Evolutionary conservation across 2,113 vertebrate genomes (phyloP), one percentile per base, ranked within the genome.

Genomic region (Serinus canaria): DNA sequence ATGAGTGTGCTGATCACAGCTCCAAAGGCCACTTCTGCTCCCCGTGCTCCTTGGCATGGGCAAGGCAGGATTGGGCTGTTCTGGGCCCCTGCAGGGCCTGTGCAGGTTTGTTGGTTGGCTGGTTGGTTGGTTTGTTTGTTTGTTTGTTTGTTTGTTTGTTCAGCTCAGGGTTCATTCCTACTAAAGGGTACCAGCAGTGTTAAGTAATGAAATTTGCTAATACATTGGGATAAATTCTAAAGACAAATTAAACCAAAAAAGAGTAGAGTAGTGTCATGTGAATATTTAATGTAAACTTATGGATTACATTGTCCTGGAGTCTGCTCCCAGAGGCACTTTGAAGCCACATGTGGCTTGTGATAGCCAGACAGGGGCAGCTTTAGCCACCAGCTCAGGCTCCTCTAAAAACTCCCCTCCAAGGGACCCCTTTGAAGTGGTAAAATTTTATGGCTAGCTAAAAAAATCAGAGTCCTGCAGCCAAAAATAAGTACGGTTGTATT

Each of bases 241-340:
- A 92, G 90, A 88, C 83, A 44, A 55, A 68, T 95, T 89, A 91
- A 77, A 84, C 44, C 33, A 62, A 83, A 76, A 76, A 95, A 60
- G 70, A 91, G 80, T 74, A 90, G 90, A 97, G 75, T 81, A 59
- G 11, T 75, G 83, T 91, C 12, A 4, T 73, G 96, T 98, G 86
- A 98, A 98, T 98, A 97, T 97, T 98, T 98, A 95, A 98, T 98
- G 87, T 31, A 24, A 80, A 67, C 53, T 88, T 94, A 98, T 97
- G 97, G 97, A 97, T 96, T 96, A 64, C 84, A 69, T 91, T 95
- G 83, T 92, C 87, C 91, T 93, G 60, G 66, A 94, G 81, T 92
- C 94, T 83, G 87, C 94, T 84, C 17, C 92, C 82, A 84, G 91
- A 96, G 97, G 96, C 94, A 97, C 94, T 98, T 94, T 83, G 43